Percentiles rank a stretch among this genome's conserved stretches.
Conservation (phyloP, 92 coral and sea anemone genomes). For the Heteractis magnifica region DNA sequence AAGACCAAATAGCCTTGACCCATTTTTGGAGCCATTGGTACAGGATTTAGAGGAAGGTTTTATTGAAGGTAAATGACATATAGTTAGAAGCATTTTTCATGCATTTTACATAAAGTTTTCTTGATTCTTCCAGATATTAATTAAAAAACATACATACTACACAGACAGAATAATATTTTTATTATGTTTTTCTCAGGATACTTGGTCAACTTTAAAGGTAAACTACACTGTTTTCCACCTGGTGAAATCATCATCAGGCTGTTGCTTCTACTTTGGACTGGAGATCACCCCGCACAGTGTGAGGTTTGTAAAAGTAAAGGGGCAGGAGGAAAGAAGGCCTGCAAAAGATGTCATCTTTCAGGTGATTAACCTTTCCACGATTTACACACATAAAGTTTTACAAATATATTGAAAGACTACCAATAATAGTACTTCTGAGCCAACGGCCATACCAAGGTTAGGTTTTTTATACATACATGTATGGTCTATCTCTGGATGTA, state of each 20-base stretch:
- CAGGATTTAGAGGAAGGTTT: conserved; percentile 57
- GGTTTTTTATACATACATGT: background rate
- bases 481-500: background rate
- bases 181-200: conserved; percentile 41
- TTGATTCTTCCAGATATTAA: background rate
- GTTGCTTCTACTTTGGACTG: conserved; percentile 67
- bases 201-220: conserved; percentile 39
- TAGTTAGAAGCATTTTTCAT: background rate
- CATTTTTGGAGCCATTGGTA: conserved; percentile 62
- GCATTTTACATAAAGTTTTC: background rate
- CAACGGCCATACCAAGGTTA: background rate
- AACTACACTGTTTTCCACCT: conserved; percentile 41
- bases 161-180: background rate
- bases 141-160: background rate
- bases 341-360: conserved; percentile 55
- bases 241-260: conserved; percentile 48
- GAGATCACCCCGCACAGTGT: conserved; percentile 74
- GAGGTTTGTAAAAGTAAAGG: conserved; percentile 67
- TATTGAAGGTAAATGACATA: conserved; percentile 47
- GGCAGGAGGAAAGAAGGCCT: conserved; percentile 68
- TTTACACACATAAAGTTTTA: background rate
- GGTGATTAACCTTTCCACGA: background rate
- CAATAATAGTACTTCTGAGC: conserved; percentile 4
- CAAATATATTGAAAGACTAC: background rate
- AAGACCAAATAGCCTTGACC: conserved; percentile 67